phyloP scores from a whole-genome alignment of 37 sponge, comb jelly and placozoan genomes.

The Chondrilla cf. caribensis region DNA sequence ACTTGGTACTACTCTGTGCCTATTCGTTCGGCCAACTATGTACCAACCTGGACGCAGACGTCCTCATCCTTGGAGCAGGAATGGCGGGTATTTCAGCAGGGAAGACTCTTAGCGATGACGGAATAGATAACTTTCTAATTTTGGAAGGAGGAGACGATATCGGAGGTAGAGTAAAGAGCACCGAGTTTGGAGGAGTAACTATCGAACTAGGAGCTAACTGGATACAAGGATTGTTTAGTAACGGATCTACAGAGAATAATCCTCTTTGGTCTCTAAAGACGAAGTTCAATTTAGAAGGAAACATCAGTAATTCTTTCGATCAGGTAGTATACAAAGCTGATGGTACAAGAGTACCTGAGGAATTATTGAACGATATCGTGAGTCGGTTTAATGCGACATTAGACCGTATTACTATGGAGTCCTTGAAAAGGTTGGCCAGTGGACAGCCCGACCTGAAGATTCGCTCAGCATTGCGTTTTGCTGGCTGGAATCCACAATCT shows the following conservation, averaged over 20 bases:
- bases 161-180: constrained; percentile 23
- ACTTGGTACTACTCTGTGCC: too few species aligned
- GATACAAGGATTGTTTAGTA: constrained; percentile 25
- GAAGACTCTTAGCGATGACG: constrained; percentile 23
- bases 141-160: constrained; percentile 29
- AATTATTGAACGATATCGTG: not conserved
- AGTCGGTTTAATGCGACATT: not conserved
- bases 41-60: constrained; percentile 23
- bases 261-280: not conserved
- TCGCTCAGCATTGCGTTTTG: not conserved
- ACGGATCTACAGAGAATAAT: not conserved
- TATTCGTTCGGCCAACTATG: not conserved
- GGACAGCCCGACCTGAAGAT: not conserved
- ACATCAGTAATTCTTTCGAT: not conserved
- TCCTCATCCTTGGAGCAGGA: constrained; percentile 42
- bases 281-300: not conserved
- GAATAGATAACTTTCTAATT: constrained; percentile 18
- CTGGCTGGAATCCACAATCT: not conserved
- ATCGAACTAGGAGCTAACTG: constrained; percentile 47
- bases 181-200: constrained; percentile 16
- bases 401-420: not conserved
- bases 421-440: not conserved
- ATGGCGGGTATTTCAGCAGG: constrained; percentile 38
- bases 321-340: not conserved
- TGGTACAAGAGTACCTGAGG: not conserved